Evolutionary conservation across 2,888 invertebrate species (phyloP), one percentile per base, ranked within the genome.

Genomic region (Latheticus oryzae): DNA sequence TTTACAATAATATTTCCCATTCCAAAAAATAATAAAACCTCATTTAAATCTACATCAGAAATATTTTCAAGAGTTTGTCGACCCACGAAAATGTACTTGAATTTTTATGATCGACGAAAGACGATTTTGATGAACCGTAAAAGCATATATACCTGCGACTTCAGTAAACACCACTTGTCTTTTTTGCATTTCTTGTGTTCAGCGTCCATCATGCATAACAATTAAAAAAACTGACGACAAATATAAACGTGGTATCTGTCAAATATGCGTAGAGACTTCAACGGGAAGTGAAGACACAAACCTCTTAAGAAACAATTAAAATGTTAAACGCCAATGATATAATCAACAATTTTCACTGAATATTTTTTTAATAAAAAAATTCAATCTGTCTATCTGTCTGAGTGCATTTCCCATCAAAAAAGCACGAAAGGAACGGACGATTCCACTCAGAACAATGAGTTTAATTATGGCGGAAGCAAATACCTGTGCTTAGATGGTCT

Each of bases 381-480:
- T n/a, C n/a, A n/a, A n/a, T n/a, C n/a, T n/a, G n/a, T n/a, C n/a
- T n/a, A n/a, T n/a, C n/a, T n/a, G n/a, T n/a, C n/a, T n/a, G n/a
- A n/a, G n/a, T n/a, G n/a, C n/a, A n/a, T n/a, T n/a, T n/a, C n/a
- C n/a, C n/a, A n/a, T n/a, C n/a, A n/a, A n/a, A n/a, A n/a, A n/a
- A n/a, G n/a, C n/a, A 28, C 28, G 28, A 28, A 12, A 28, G 28
- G 47, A 47, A 33, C 30, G 33, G 21, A 3, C 26, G 17, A 23
- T 26, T 38, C 32, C 23, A 9, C 37, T 5, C 38, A n/a, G 58
- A 61, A 62, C 61, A 65, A 64, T 64, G 57, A 59, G 40, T 58
- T 59, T 62, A 62, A 62, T 62, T 54, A 63, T 65, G 47, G 64
- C 64, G 66, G 66, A 66, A 66, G 64, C 51, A 45, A 62, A 60